Base-by-base conservation (phyloP, 2,113 vertebrate genomes). In the Ptychochromis oligacanthus region DNA sequence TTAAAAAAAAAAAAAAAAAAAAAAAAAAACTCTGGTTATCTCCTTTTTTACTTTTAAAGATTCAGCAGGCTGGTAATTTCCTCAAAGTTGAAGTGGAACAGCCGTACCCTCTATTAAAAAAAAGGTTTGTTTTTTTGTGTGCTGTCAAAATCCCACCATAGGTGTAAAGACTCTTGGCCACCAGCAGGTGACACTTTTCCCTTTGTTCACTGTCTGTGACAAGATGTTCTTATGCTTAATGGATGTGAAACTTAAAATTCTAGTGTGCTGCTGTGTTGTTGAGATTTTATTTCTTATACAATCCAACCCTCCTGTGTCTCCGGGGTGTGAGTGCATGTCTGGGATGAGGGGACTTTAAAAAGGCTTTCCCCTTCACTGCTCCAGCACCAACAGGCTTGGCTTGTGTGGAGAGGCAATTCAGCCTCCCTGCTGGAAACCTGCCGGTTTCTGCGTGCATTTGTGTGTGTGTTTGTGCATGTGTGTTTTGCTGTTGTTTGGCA, bases 181-280 rank as follows among this genome's bases (percentile, higher is more conserved):
- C 95, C 94, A 95, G 93, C 86, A 95, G 95, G 94, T 95, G 95
- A 95, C 94, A 95, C 94, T 93, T 96, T 94, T 83, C 90, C 93
- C 92, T 94, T 90, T 94, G 90, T 89, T 93, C 92, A 70, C 79
- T 31, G 70, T 80, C 87, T 40, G 54, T 88, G 77, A 88, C 82
- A 83, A 83, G 72, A 90, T 77, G 82, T 82, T 67, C 79, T 57
- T 86, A 74, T 79, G 57, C 54, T 72, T 81, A 82, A 88, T 75
- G 49, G 82, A 85, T 78, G 59, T 65, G 60, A 84, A 82, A 59
- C 77, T 61, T 62, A 24, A 77, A 88, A 86, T 75, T 78, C 8
- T 24, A 62, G 61, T 79, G 59, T 67, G 55, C 72, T 1, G n/a
- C 79, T 55, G 76, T 70, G 72, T 78, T 79, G 67, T 60, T 82